These are phyloP conservation scores for Hesperia comma DNA, from an alignment of 2,888 invertebrate genomes.

Conservation along the genomic window DNA sequence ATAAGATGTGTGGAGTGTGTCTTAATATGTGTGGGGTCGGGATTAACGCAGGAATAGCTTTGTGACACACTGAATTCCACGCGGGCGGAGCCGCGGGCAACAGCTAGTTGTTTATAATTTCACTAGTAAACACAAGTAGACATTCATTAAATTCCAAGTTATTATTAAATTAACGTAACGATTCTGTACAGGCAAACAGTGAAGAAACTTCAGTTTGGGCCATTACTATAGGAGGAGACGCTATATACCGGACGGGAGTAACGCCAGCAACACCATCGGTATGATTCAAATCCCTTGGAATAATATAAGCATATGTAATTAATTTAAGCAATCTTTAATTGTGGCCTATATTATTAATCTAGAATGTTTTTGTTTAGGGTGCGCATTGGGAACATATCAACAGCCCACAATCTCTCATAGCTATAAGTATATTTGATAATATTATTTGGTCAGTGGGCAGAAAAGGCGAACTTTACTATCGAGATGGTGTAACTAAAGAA, in stretches of 20 bases:
- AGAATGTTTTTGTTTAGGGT: constrained; percentile 78
- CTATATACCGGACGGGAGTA: constrained; percentile 91
- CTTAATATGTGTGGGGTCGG: too few relatives aligned
- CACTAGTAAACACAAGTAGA: too few relatives aligned
- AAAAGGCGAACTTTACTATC: constrained; percentile 93
- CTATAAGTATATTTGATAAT: constrained; percentile 88
- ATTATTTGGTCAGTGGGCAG: constrained; percentile 93
- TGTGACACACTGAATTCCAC: too few relatives aligned
- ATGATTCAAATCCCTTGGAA: constrained; percentile 51
- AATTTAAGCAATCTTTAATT: too few relatives aligned
- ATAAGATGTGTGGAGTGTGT: too few relatives aligned
- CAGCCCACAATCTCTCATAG: constrained; percentile 90
- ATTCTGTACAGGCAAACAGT: constrained; percentile 56
- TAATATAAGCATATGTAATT: too few relatives aligned
- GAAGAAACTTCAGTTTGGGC: constrained; percentile 90
- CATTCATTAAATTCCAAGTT: not conserved
- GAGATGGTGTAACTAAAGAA: constrained; percentile 88
- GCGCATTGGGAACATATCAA: constrained; percentile 91
- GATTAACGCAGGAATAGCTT: too few relatives aligned
- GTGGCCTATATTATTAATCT: too few relatives aligned
- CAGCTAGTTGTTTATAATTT: too few relatives aligned
- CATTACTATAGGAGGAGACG: constrained; percentile 93
- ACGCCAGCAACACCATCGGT: constrained; percentile 89
- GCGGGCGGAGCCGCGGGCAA: too few relatives aligned
- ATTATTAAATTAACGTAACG: not conserved